Evolutionary conservation across 2,113 vertebrate genomes (phyloP).

Genomic region (Halichoeres trimaculatus): DNA sequence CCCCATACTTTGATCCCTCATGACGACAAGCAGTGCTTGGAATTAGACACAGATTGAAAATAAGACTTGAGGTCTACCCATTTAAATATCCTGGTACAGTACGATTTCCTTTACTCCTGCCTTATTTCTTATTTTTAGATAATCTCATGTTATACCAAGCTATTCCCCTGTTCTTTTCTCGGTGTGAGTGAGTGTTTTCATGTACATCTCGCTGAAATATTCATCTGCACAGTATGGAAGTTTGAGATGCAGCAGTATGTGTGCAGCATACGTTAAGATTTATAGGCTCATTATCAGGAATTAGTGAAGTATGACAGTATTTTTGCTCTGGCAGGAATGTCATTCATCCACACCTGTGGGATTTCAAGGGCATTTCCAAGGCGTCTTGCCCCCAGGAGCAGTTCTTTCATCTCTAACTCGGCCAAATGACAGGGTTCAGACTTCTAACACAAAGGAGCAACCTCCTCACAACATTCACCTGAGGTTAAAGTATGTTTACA

Average conservation of each 20-base stretch:
- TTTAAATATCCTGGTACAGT: not conserved
- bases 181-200: conserved; percentile 1
- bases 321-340: conserved; percentile 11
- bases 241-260: not conserved
- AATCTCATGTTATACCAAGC: not conserved
- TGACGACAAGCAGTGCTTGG: conserved; percentile 9
- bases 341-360: conserved; percentile 7
- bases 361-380: conserved; percentile 48
- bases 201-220: conserved; percentile 14
- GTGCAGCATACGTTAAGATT: not conserved
- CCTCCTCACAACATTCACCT: conserved; percentile 4
- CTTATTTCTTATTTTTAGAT: not conserved
- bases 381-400: conserved; percentile 11
- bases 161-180: not conserved
- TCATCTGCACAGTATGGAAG: not conserved
- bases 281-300: not conserved
- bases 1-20: conserved; percentile 47
- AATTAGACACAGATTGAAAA: conserved; percentile 16
- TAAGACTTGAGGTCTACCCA: not conserved
- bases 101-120: not conserved
- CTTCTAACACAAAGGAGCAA: not conserved
- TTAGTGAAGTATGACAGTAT: not conserved
- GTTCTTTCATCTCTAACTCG: conserved; percentile 49
- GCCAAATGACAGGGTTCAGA: conserved; percentile 48
- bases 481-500: conserved; percentile 41